phyloP scores from a whole-genome alignment of 2,888 invertebrate species.

The Oeneis ivallda region DNA sequence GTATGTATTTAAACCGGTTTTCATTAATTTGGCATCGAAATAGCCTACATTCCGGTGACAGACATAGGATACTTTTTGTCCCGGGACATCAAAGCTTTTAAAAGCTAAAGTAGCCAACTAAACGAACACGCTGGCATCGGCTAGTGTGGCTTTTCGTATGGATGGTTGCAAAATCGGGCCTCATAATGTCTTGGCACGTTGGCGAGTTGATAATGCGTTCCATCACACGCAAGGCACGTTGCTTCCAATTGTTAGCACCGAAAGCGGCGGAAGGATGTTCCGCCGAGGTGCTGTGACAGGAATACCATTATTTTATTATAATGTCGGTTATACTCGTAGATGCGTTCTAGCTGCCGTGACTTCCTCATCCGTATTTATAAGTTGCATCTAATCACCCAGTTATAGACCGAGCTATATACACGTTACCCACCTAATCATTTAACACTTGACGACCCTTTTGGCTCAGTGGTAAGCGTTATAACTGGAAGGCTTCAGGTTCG shows the following conservation, averaged over 20 bases:
- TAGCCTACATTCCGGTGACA: too few species aligned
- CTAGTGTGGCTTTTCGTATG: not conserved
- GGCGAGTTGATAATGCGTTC: slow-evolving; percentile 32
- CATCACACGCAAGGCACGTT: slow-evolving; percentile 37
- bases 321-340: slow-evolving; percentile 24
- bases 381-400: not conserved
- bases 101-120: too few species aligned
- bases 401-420: not conserved
- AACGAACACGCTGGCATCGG: too few species aligned
- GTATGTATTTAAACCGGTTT: too few species aligned
- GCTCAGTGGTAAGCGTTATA: too few species aligned
- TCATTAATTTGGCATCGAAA: too few species aligned
- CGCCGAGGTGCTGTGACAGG: slow-evolving; percentile 35
- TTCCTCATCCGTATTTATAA: slow-evolving; percentile 38
- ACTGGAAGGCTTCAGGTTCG: too few species aligned
- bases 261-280: slow-evolving; percentile 42
- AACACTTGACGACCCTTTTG: too few species aligned
- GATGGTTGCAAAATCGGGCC: slow-evolving; percentile 26
- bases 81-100: too few species aligned
- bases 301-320: slow-evolving; percentile 38
- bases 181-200: slow-evolving; percentile 22
- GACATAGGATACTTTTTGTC: too few species aligned
- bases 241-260: slow-evolving; percentile 36
- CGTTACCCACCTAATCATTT: too few species aligned
- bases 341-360: slow-evolving; percentile 36